Evolutionary conservation across 2,113 vertebrate species (phyloP).

Genomic region (Eupsittula cactorum): DNA sequence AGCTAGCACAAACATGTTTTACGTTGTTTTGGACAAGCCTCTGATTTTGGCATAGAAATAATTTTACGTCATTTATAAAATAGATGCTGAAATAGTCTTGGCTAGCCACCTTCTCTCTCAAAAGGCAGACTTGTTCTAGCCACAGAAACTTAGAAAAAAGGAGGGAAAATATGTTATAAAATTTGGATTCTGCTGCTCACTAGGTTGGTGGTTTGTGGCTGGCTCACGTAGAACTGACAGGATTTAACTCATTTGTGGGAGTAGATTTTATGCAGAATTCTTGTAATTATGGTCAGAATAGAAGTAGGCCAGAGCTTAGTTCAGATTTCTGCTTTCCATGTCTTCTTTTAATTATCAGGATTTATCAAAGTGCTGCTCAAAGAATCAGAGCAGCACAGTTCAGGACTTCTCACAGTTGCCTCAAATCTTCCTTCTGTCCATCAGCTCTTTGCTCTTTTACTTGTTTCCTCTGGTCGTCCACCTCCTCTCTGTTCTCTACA

Average conservation of each 20-base stretch:
- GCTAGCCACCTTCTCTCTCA: background rate
- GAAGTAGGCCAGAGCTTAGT: background rate
- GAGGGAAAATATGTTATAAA: background rate
- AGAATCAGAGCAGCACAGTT: background rate
- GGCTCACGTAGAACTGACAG: background rate
- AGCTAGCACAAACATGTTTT: background rate
- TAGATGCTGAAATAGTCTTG: background rate
- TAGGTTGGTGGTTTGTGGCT: background rate
- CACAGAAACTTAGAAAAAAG: background rate
- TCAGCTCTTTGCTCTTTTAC: background rate
- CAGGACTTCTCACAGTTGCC: background rate
- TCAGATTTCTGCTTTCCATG: background rate
- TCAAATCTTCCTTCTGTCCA: background rate
- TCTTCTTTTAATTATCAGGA: background rate
- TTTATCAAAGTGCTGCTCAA: background rate
- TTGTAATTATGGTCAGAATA: background rate
- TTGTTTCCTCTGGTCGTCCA: background rate
- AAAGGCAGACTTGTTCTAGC: background rate
- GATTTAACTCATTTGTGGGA: background rate
- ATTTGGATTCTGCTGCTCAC: background rate
- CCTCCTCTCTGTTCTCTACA: background rate
- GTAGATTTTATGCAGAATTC: background rate
- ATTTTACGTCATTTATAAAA: background rate
- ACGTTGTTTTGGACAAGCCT: background rate
- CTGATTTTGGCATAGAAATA: background rate